Percentiles rank a stretch among this genome's conserved stretches.
phyloP scores from a whole-genome alignment of 2,888 invertebrate genomes.

The Seladonia tumulorum region DNA sequence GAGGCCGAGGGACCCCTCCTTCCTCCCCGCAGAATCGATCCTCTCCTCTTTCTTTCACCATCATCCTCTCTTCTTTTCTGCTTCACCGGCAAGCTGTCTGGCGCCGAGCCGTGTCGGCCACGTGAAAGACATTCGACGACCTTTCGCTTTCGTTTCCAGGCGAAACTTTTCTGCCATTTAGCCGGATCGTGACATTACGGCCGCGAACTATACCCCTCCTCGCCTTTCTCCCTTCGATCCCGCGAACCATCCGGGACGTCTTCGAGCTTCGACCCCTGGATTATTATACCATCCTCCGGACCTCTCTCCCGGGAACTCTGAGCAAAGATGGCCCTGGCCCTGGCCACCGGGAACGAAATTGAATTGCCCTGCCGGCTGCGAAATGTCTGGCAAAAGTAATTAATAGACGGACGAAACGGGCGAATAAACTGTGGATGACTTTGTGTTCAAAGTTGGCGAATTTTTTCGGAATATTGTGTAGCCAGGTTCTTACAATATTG shows the following conservation, averaged over 20 bases:
- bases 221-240: not conserved
- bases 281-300: conserved; percentile 2
- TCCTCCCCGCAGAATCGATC: conserved; percentile 33
- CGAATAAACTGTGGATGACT: not conserved
- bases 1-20: conserved; percentile 35
- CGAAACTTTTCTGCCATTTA: conserved; percentile 26
- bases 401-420: not conserved
- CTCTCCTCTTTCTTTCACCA: not conserved
- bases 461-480: not conserved
- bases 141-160: conserved; percentile 18
- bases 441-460: not conserved
- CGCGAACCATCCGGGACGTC: not conserved
- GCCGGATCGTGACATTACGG: not conserved
- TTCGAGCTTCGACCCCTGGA: not conserved
- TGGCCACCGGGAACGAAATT: not conserved
- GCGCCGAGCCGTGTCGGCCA: not conserved
- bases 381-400: not conserved
- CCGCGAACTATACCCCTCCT: not conserved
- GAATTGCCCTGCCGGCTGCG: not conserved
- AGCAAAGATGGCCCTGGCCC: not conserved
- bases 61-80: conserved; percentile 48
- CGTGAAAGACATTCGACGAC: conserved; percentile 22
- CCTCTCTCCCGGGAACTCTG: not conserved
- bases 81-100: conserved; percentile 33
- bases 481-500: too few species aligned